Conservation (phyloP, 1,140 invertebrate genomes). For the Drosophila funebris region DNA sequence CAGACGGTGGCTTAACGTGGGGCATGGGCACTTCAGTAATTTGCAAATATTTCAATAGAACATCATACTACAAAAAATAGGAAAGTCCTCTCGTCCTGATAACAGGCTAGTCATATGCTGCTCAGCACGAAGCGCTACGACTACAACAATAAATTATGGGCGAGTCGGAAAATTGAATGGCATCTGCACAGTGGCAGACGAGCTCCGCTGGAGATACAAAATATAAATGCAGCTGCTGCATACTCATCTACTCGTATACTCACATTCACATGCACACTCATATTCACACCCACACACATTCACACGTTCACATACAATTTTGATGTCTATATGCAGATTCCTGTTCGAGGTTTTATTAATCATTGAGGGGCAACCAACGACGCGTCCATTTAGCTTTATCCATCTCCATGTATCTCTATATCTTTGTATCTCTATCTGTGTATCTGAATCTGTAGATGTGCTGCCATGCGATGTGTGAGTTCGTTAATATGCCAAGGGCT, state of each 20-base stretch:
- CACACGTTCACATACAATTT: constrained; percentile 2
- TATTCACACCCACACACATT: background rate
- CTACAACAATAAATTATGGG: constrained; percentile 71
- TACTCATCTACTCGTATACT: too few species aligned
- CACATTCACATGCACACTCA: background rate
- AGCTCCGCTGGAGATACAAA: constrained; percentile 20
- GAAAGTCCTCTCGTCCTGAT: constrained; percentile 7
- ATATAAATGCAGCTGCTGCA: constrained; percentile 41
- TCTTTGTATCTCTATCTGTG: background rate
- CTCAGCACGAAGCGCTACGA: constrained; percentile 27
- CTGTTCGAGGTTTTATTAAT: constrained; percentile 56
- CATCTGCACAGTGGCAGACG: constrained; percentile 25
- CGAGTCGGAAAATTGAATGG: constrained; percentile 62
- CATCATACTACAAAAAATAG: constrained; percentile 47
- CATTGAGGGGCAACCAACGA: constrained; percentile 32
- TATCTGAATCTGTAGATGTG: constrained; percentile 1
- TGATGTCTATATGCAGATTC: constrained; percentile 42
- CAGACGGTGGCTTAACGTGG: constrained; percentile 10
- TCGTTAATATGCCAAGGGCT: constrained; percentile 54
- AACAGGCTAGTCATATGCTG: constrained; percentile 66
- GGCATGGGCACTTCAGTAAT: constrained; percentile 56
- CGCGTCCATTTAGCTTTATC: constrained; percentile 30
- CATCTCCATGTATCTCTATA: background rate
- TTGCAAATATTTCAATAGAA: constrained; percentile 82
- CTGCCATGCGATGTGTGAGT: constrained; percentile 43